Evolutionary conservation across 2,888 invertebrate species (phyloP).

Genomic region (Chironomus riparius): DNA sequence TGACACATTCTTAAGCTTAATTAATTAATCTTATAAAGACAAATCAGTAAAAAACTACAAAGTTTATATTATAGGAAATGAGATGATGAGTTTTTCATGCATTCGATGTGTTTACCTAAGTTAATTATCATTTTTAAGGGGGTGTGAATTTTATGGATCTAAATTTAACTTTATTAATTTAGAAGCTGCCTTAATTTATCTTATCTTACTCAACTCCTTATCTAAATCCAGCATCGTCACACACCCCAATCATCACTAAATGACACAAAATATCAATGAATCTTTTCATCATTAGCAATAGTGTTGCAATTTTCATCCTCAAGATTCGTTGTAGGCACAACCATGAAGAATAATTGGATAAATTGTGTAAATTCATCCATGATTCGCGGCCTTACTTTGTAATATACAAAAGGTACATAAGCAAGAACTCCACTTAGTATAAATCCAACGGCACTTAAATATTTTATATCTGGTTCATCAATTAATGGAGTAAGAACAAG

Average conservation of each 20-base stretch:
- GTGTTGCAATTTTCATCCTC: neutral
- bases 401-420: constrained; percentile 68
- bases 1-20: too few species aligned
- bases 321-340: constrained; percentile 48
- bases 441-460: constrained; percentile 64
- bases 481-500: constrained; percentile 66
- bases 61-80: too few species aligned
- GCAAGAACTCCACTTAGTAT: constrained; percentile 58
- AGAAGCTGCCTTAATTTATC: too few species aligned
- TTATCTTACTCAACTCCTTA: too few species aligned
- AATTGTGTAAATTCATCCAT: constrained; percentile 54
- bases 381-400: constrained; percentile 52
- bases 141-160: too few species aligned
- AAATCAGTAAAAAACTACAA: too few species aligned
- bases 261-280: neutral
- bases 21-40: too few species aligned
- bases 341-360: constrained; percentile 58
- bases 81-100: too few species aligned
- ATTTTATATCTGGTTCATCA: constrained; percentile 60
- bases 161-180: too few species aligned
- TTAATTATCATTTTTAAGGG: too few species aligned
- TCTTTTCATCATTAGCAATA: too few species aligned
- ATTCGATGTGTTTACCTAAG: too few species aligned
- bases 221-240: neutral
- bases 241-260: neutral